Conservation (phyloP, 92 coral and sea anemone species). For the Meandrina meandrites region DNA sequence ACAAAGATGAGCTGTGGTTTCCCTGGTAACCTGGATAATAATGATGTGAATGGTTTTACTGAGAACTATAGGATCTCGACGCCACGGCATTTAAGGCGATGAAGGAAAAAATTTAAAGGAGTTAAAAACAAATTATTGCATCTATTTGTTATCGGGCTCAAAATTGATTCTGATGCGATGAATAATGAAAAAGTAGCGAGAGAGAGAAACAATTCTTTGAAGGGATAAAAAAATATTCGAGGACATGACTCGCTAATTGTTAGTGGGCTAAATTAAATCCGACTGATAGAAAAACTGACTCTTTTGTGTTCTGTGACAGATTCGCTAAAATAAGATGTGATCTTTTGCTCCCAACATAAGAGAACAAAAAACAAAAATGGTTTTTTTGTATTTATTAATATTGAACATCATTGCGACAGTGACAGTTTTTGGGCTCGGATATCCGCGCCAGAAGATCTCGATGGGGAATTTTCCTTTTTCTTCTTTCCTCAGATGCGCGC, state of each 20-base stretch:
- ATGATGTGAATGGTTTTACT: slow-evolving; percentile 17
- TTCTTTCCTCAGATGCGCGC: not conserved
- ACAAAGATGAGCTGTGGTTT: slow-evolving; percentile 35
- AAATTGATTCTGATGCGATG: slow-evolving; percentile 5
- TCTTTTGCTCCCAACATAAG: slow-evolving; percentile 8
- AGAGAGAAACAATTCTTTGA: not conserved
- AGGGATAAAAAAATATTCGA: not conserved
- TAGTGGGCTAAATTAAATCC: slow-evolving; percentile 33
- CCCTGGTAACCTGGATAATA: slow-evolving; percentile 37
- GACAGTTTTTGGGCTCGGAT: not conserved
- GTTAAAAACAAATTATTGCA: slow-evolving; percentile 18
- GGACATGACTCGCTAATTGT: slow-evolving; percentile 19
- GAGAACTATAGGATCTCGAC: slow-evolving; percentile 2
- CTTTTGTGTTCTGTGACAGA: slow-evolving; percentile 37
- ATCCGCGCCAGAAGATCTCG: not conserved
- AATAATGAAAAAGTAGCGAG: not conserved
- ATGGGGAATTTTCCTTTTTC: slow-evolving; percentile 1
- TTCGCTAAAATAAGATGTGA: slow-evolving; percentile 8
- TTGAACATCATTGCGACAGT: not conserved
- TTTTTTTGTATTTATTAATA: not conserved
- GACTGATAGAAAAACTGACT: slow-evolving; percentile 25
- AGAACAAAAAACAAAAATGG: slow-evolving; percentile 6
- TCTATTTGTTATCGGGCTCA: slow-evolving; percentile 8
- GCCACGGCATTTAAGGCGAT: slow-evolving; percentile 18
- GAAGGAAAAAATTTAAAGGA: slow-evolving; percentile 12